Percentiles rank a stretch among this genome's conserved stretches.
Conservation (phyloP, 2,113 vertebrate genomes). For the Meriones unguiculatus region DNA sequence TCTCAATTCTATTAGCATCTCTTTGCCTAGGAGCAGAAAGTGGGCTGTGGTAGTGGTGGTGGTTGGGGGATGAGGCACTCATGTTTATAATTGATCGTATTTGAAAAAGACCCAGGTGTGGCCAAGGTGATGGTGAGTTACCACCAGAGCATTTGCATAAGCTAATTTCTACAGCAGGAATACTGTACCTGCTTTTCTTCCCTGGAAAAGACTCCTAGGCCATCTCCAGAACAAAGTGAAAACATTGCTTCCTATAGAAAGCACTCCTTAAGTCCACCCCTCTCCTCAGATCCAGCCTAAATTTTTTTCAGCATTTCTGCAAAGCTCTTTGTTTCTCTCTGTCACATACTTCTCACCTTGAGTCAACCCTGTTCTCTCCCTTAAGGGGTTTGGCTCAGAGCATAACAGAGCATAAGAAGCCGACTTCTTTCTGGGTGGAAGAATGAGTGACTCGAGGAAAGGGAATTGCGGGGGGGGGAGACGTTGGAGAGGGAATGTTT, state of each 20-base stretch:
- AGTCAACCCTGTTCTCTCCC: neutral
- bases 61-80: neutral
- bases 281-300: neutral
- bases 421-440: neutral
- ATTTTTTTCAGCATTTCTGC: neutral
- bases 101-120: neutral
- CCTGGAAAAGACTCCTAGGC: neutral
- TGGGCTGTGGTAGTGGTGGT: neutral
- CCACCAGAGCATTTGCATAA: neutral
- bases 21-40: neutral
- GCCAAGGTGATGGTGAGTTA: too few relatives aligned
- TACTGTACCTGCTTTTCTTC: neutral
- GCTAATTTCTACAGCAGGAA: neutral
- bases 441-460: neutral
- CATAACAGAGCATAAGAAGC: neutral
- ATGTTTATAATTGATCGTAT: neutral
- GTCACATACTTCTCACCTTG: neutral
- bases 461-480: neutral
- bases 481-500: accelerated
- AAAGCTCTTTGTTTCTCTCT: neutral
- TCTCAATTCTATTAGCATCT: neutral
- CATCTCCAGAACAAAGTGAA: neutral
- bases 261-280: neutral
- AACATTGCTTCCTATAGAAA: neutral
- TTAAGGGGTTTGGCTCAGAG: neutral